These are phyloP conservation scores for Crocidura indochinensis DNA, from an alignment of 2,797 vertebrate genomes.

Conservation along the genomic window DNA sequence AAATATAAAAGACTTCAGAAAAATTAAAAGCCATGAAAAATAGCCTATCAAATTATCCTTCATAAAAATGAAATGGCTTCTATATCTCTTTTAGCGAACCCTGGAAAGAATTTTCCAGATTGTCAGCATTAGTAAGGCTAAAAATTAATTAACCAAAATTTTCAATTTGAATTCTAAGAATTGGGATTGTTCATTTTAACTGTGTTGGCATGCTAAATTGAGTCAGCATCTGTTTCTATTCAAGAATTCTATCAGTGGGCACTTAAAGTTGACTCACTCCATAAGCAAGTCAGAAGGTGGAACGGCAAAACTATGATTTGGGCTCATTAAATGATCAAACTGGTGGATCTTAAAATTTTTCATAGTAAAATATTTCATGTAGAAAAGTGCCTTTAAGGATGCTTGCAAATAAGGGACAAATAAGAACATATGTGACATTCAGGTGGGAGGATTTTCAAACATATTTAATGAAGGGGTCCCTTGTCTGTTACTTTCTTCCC, in stretches of 20 bases:
- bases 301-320: conserved; percentile 42
- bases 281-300: conserved; percentile 55
- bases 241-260: conserved; percentile 29
- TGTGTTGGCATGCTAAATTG: conserved; percentile 6
- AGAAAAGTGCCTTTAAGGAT: conserved; percentile 46
- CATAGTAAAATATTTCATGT: conserved; percentile 25
- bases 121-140: conserved; percentile 61
- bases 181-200: neutral
- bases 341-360: conserved; percentile 42
- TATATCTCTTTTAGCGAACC: conserved; percentile 12
- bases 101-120: conserved; percentile 59
- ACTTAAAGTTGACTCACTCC: neutral
- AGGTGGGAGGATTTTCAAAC: neutral
- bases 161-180: conserved; percentile 53
- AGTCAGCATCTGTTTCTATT: conserved; percentile 60
- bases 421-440: neutral
- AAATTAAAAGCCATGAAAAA: conserved; percentile 37
- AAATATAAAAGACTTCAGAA: conserved; percentile 41
- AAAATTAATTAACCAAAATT: conserved; percentile 75
- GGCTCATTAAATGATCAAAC: conserved; percentile 61
- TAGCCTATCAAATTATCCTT: neutral
- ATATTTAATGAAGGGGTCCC: too few relatives aligned
- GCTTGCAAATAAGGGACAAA: neutral
- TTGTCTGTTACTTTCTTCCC: too few relatives aligned
- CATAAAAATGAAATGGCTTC: conserved; percentile 17